Evolutionary conservation across 1,140 invertebrate species (phyloP), one percentile per base, ranked within the genome.

Genomic region (Tetraneura akinire): DNA sequence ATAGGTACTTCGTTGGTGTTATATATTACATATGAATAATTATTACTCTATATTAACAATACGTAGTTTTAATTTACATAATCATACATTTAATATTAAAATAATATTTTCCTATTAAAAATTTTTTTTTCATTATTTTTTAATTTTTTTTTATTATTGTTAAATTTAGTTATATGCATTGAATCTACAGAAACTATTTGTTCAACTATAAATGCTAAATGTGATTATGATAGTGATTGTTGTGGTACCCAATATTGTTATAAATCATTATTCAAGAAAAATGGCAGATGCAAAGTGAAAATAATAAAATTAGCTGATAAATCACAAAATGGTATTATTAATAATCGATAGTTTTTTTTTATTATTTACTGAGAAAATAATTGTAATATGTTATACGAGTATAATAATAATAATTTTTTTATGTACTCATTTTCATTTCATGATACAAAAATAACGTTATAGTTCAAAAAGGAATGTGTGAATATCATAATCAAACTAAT

Each of bases 231-330:
- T 16, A 26, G 29, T 2, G 26, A 62, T 32, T 62, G 57, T 29
- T 62, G n/a, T n/a, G n/a, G 57, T 62, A 29, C 57, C 1, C 13
- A 62, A 32, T 32, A 62, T 62, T 62, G 57, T 62, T 62, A 9
- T 9, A 62, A 62, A 62, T 62, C 57, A 1, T 29, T 18, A 6
- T 1, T 1, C 5, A 29, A 26, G 57, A 11, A 18, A 4, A 9
- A 3, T 3, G 57, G 57, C 1, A 0, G 1, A 18, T 62, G 57
- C 29, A 1, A 62, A 0, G n/a, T 11, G 18, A 6, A 3, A 18
- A 18, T 26, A 11, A 3, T 11, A 3, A 1, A 23, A 11, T 55
- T 21, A 4, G 5, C 10, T 55, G 47, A 13, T 13, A 49, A 49
- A 49, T 49, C 2, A 2, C 1, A 11, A 14, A 49, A 49, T 8